Base-by-base conservation (phyloP, 2,113 vertebrate genomes). In the Regulus satrapa region DNA sequence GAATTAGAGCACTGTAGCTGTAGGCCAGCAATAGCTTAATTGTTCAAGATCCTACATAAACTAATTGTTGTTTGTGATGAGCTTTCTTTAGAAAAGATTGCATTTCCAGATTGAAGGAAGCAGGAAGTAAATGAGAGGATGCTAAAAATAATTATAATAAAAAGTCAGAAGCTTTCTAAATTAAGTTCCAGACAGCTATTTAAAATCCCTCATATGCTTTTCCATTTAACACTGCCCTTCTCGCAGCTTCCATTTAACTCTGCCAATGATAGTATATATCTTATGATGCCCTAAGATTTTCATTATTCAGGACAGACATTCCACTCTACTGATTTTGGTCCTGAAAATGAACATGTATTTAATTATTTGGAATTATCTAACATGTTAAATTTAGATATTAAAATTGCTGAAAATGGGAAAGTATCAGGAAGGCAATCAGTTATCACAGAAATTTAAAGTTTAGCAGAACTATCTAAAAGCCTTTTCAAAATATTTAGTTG, bases 51-150 rank as follows among this genome's bases (percentile, higher is more conserved):
- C 49, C 29, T 64, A 51, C 45, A 63, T 49, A 48, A 90, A 88
- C 3, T 71, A 88, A 77, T 88, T 88, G 75, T 85, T 75, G 21
- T 20, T 85, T 66, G 41, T 88, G 88, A 68, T 73, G 69, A 89
- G 58, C 63, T 91, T 94, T 88, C 62, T 85, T 95, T 68, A 73
- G 81, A 95, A 73, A 85, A 93, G 55, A 89, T 89, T 76, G 11
- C 51, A 75, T 87, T 89, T 38, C 66, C 89, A 94, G 89, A 85
- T 43, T 89, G 54, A 91, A 88, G 51, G 43, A 95, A 94, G 23
- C n/a, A 74, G 92, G 78, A 90, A 92, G 34, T 43, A 94, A 88
- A 85, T 28, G 3, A 55, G 13, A 88, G 36, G 10, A 59, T 83
- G 43, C 31, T 77, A 81, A 85, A 67, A 92, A 79, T 49, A 91